These are phyloP conservation scores for Laothoe populi DNA, from an alignment of 2,888 invertebrate species.

Conservation along the genomic window DNA sequence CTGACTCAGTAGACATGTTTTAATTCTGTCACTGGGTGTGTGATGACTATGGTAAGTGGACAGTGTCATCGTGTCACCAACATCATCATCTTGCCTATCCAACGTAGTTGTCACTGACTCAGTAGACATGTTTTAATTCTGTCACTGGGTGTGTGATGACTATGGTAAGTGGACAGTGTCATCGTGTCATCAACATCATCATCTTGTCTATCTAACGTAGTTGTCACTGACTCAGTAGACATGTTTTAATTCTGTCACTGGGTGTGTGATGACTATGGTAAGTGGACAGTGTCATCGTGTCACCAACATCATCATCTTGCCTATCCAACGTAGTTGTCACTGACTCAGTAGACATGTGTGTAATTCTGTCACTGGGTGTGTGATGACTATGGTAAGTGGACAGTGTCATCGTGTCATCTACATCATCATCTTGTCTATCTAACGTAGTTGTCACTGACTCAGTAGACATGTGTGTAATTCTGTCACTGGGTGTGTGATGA, in stretches of 20 bases:
- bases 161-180: not conserved
- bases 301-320: slow-evolving; percentile 20
- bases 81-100: not conserved
- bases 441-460: slow-evolving; percentile 7
- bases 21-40: slow-evolving; percentile 46
- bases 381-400: slow-evolving; percentile 29
- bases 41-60: slow-evolving; percentile 37
- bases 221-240: slow-evolving; percentile 38
- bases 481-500: slow-evolving; percentile 24
- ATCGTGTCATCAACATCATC: not conserved
- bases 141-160: slow-evolving; percentile 39
- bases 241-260: slow-evolving; percentile 40
- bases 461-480: slow-evolving; percentile 21
- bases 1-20: slow-evolving; percentile 38
- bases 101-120: slow-evolving; percentile 29
- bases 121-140: slow-evolving; percentile 35
- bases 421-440: not conserved
- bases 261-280: slow-evolving; percentile 37
- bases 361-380: slow-evolving; percentile 35
- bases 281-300: slow-evolving; percentile 30
- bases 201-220: slow-evolving; percentile 28
- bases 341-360: slow-evolving; percentile 36
- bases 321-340: slow-evolving; percentile 25
- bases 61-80: not conserved
- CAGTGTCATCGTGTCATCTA: slow-evolving; percentile 10